Evolutionary conservation across 2,888 invertebrate species (phyloP).

Genomic region (Anticlea derivata): DNA sequence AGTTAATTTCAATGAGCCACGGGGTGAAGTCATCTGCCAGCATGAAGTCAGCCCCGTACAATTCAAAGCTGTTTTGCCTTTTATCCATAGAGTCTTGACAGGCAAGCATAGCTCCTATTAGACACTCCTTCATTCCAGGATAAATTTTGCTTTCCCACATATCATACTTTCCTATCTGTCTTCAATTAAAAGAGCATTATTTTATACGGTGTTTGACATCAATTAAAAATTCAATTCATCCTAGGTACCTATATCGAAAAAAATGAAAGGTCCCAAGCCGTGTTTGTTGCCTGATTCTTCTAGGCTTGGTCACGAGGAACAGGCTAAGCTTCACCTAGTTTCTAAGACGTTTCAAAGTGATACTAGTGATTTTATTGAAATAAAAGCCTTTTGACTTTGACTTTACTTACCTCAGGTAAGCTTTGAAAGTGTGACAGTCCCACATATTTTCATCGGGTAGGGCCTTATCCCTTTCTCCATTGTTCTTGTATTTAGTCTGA

Average conservation of each 20-base stretch:
- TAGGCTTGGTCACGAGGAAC: no score
- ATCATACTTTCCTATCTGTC: slow-evolving; percentile 89
- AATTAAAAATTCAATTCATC: slow-evolving; percentile 14
- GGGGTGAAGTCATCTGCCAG: slow-evolving; percentile 93
- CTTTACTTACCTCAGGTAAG: slow-evolving; percentile 84
- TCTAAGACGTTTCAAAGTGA: no score
- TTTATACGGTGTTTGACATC: slow-evolving; percentile 25
- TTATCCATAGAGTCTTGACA: slow-evolving; percentile 94
- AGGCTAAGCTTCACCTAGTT: no score
- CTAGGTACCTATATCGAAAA: no score
- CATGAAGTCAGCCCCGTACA: slow-evolving; percentile 98
- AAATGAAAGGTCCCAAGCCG: no score
- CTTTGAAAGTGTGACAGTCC: slow-evolving; percentile 93
- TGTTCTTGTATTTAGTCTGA: slow-evolving; percentile 93
- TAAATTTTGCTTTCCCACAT: slow-evolving; percentile 94
- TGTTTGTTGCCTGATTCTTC: no score
- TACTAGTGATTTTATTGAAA: no score
- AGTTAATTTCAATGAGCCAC: slow-evolving; percentile 97
- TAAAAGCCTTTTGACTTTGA: no score
- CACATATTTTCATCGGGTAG: slow-evolving; percentile 97
- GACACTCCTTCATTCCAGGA: slow-evolving; percentile 92
- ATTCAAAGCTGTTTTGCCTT: slow-evolving; percentile 92
- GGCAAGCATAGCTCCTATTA: slow-evolving; percentile 91
- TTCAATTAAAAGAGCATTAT: slow-evolving; percentile 56
- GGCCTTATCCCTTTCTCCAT: slow-evolving; percentile 87